phyloP scores from a whole-genome alignment of 2,888 invertebrate species.

The Calameuta idolon region DNA sequence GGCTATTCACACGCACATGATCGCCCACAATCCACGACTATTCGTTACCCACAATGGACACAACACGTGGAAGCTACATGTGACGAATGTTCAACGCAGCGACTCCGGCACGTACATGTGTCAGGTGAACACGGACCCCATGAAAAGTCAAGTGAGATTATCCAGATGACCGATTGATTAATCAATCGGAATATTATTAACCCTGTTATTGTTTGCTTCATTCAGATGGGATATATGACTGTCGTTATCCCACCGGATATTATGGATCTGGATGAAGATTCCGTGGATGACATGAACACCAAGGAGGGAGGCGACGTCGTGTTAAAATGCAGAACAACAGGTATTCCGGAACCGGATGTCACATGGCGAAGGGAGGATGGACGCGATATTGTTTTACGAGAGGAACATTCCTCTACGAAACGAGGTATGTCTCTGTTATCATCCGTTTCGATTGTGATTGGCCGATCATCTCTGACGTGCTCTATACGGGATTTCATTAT shows the following conservation, averaged over 20 bases:
- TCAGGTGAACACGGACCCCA: constrained; percentile 64
- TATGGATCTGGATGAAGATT: constrained; percentile 75
- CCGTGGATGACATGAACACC: constrained; percentile 78
- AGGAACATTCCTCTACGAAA: constrained; percentile 64
- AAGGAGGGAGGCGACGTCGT: constrained; percentile 82
- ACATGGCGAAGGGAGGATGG: constrained; percentile 83
- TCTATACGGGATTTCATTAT: background rate
- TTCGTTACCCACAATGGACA: constrained; percentile 64
- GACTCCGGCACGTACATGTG: constrained; percentile 68
- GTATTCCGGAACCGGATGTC: constrained; percentile 81
- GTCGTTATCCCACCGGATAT: constrained; percentile 89
- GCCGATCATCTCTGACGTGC: background rate
- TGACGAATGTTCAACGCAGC: constrained; percentile 65
- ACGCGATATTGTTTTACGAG: constrained; percentile 78
- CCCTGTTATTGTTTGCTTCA: background rate
- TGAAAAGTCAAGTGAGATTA: constrained; percentile 47
- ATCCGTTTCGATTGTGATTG: background rate
- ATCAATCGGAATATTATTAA: background rate
- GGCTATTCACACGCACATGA: constrained; percentile 61
- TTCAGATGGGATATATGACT: constrained; percentile 83
- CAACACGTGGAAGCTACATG: constrained; percentile 66
- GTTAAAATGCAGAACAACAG: constrained; percentile 81
- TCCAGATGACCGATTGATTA: background rate
- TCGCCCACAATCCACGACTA: constrained; percentile 61
- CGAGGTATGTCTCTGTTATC: background rate